These are phyloP conservation scores for Aricia agestis DNA, from an alignment of 1,140 invertebrate genomes.

Conservation along the genomic window DNA sequence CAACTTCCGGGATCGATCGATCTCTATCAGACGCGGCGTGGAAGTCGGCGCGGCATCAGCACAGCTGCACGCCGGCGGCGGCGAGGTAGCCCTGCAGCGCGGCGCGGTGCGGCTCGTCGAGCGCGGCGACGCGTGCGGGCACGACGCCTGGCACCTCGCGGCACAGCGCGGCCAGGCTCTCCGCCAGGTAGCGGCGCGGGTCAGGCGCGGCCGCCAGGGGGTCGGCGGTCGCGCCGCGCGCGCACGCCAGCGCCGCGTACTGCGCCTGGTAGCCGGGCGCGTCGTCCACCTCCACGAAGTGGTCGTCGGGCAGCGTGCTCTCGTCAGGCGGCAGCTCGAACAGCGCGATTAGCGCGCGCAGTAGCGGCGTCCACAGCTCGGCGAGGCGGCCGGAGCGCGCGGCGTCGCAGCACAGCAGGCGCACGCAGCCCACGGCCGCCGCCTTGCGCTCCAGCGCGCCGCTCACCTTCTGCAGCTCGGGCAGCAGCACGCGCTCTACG, in stretches of 20 bases:
- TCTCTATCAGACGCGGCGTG: neutral
- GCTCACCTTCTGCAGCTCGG: constrained; percentile 91
- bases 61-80: constrained; percentile 52
- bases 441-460: constrained; percentile 91
- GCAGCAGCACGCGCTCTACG: constrained; percentile 89
- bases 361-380: constrained; percentile 78
- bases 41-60: constrained; percentile 29
- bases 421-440: constrained; percentile 91
- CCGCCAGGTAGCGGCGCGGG: constrained; percentile 83
- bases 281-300: constrained; percentile 92
- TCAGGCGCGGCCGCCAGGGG: constrained; percentile 71
- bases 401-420: constrained; percentile 84
- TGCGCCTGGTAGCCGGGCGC: constrained; percentile 91
- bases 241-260: constrained; percentile 92
- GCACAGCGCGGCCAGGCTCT: constrained; percentile 81
- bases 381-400: constrained; percentile 82
- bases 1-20: neutral
- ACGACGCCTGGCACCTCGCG: constrained; percentile 80
- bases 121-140: constrained; percentile 56
- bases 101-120: constrained; percentile 46
- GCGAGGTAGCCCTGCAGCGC: constrained; percentile 52
- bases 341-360: constrained; percentile 88
- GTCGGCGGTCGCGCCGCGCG: constrained; percentile 84
- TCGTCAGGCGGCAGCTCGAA: constrained; percentile 94
- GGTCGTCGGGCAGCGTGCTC: constrained; percentile 86